Conservation (phyloP, 2,888 invertebrate species). For the Noctua pronuba region DNA sequence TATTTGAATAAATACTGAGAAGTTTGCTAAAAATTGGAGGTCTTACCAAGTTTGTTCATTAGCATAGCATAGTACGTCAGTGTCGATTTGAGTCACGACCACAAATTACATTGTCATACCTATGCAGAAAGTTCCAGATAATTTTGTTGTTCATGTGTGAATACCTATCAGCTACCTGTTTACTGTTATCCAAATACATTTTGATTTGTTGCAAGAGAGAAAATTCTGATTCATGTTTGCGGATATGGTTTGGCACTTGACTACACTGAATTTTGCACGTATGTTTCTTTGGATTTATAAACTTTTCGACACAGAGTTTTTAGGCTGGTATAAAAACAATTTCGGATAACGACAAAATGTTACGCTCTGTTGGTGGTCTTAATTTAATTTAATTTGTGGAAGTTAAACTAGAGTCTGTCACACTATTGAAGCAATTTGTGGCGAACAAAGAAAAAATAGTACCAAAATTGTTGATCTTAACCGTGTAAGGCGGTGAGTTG, state of each 20-base stretch:
- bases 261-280: background rate
- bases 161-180: conserved; percentile 42
- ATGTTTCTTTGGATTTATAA: conserved; percentile 9
- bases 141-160: conserved; percentile 36
- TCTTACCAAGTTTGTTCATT: conserved; percentile 71
- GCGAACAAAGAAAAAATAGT: conserved; percentile 22
- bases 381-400: conserved; percentile 32
- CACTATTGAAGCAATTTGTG: conserved; percentile 26
- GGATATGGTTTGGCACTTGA: background rate
- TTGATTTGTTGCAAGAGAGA: conserved; percentile 15
- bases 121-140: conserved; percentile 66
- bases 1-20: conserved; percentile 44
- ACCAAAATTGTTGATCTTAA: conserved; percentile 53
- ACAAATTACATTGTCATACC: conserved; percentile 58
- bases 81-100: conserved; percentile 73
- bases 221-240: background rate
- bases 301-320: background rate
- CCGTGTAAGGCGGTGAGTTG: conserved; percentile 59
- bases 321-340: conserved; percentile 6
- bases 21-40: conserved; percentile 60
- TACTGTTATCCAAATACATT: conserved; percentile 39
- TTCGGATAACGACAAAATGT: background rate
- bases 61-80: conserved; percentile 74
- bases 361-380: conserved; percentile 2
- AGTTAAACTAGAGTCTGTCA: conserved; percentile 27